Evolutionary conservation across 2,797 vertebrate genomes (phyloP), one percentile per base, ranked within the genome.

Genomic region (Ptychadena robeensis): DNA sequence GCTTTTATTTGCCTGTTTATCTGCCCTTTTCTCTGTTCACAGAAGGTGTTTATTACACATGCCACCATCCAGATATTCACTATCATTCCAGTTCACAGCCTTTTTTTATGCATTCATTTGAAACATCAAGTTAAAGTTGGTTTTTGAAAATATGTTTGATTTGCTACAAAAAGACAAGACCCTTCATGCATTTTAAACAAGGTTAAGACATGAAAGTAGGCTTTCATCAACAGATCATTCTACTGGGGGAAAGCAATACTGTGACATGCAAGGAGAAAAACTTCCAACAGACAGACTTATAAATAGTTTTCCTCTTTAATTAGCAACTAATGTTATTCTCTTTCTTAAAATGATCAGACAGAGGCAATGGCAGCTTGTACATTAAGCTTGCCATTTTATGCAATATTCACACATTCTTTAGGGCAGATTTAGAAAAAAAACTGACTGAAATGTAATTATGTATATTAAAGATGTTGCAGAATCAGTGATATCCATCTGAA

Each of bases 171-270:
- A 89, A 90, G 92, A 92, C 94, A 93, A 92, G 92, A 86, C 91
- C 92, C 89, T 90, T 88, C 91, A 94, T 94, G 91, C 57, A 92
- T 93, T 93, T 94, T 93, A 93, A 92, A 93, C 89, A 90, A 91
- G 88, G 87, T 92, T 91, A 89, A 59, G 72, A 75, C 71, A 67
- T 82, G 44, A 75, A 81, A 82, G 72, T 57, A 74, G 59, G 48
- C 64, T 75, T 74, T 82, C 63, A 82, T 75, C 73, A 40, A 59
- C n/a, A 75, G 72, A 82, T 75, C 40, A 48, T 68, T 66, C 63
- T 74, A 53, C 38, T 32, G 80, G 80, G n/a, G 59, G 72, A 61
- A 82, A 64, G 40, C 61, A 28, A 68, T 37, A 4, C 34, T 73
- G 18, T 34, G 37, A 81, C 69, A 69, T 69, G 65, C 61, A n/a